Evolutionary conservation across 2,113 vertebrate genomes (phyloP), one percentile per base, ranked within the genome.

Genomic region (Gymnogyps californianus): DNA sequence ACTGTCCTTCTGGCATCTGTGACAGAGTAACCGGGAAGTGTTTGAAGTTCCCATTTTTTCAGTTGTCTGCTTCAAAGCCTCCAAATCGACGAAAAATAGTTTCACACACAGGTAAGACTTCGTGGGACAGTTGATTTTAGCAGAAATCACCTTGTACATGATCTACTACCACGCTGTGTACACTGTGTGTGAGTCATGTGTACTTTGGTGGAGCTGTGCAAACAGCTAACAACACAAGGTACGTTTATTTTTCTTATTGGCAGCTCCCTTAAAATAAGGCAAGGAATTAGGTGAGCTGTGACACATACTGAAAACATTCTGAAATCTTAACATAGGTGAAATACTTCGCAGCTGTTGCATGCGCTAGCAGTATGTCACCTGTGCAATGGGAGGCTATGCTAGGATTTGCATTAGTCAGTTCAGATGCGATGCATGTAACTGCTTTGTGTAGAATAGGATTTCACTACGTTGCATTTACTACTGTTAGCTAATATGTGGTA

Each of bases 11-110:
- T 10, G 98, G 99, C 93, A 98, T 99, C 59, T 99, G 99, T 97
- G 99, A 99, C 98, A 98, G 99, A 93, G 99, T 99, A 96, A 99
- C 98, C 0, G 99, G 99, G 18, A 98, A 98, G 65, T 99, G 99
- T 92, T 91, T 99, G 94, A 99, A 98, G 81, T 99, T 99, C 72
- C 98, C 98, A 1, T 99, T 99, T 97, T 98, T 99, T 86, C 98
- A 99, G 28, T 98, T 99, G 84, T 98, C 99, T 57, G 96, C 94
- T 83, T 89, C 97, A 71, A 98, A 97, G 77, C 86, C 97, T 83
- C 97, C 98, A 67, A 98, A 96, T 91, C 98, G 98, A 87, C 97
- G 97, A 67, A 98, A 98, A 95, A 79, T 97, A 40, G 91, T 98
- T 59, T 92, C 98, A 58, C 98, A 97, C 71, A 42, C 98, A 98